Evolutionary conservation across 2,888 invertebrate genomes (phyloP).

Genomic region (Cistogaster globosa): DNA sequence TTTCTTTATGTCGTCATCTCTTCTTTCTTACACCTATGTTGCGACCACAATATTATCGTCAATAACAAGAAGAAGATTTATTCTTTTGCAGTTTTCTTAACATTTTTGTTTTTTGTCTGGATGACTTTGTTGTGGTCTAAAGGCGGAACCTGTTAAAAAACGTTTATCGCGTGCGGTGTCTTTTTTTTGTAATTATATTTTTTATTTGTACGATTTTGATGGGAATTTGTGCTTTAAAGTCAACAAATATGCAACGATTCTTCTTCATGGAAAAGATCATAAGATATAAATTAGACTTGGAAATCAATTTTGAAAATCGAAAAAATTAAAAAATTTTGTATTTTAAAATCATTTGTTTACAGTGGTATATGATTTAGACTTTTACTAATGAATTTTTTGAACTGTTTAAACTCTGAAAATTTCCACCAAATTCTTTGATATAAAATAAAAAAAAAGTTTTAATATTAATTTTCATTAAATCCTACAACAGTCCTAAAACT

Average conservation of each 20-base stretch:
- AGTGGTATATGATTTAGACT: background rate
- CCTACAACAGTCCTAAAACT: too few species aligned
- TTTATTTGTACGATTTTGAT: slow-evolving; percentile 51
- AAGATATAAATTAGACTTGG: slow-evolving; percentile 55
- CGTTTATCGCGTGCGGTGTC: slow-evolving; percentile 76
- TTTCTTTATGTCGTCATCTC: slow-evolving; percentile 42
- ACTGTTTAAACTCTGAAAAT: too few species aligned
- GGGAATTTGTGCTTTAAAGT: slow-evolving; percentile 45
- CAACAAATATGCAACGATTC: slow-evolving; percentile 10
- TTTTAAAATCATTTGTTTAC: background rate
- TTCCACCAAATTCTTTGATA: too few species aligned
- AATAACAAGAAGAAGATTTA: slow-evolving; percentile 27
- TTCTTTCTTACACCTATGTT: slow-evolving; percentile 30
- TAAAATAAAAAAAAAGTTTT: too few species aligned
- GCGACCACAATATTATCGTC: slow-evolving; percentile 6
- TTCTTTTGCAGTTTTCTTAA: slow-evolving; percentile 26
- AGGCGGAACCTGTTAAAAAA: slow-evolving; percentile 79
- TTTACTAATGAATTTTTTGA: background rate
- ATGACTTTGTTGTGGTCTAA: slow-evolving; percentile 53
- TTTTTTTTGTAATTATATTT: slow-evolving; percentile 61
- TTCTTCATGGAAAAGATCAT: slow-evolving; percentile 53
- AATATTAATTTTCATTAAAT: too few species aligned
- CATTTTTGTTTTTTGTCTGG: slow-evolving; percentile 68
- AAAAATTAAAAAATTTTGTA: background rate
- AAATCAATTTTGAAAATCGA: slow-evolving; percentile 46